Evolutionary conservation across 1,140 invertebrate species (phyloP).

Genomic region (Bombyx mori): DNA sequence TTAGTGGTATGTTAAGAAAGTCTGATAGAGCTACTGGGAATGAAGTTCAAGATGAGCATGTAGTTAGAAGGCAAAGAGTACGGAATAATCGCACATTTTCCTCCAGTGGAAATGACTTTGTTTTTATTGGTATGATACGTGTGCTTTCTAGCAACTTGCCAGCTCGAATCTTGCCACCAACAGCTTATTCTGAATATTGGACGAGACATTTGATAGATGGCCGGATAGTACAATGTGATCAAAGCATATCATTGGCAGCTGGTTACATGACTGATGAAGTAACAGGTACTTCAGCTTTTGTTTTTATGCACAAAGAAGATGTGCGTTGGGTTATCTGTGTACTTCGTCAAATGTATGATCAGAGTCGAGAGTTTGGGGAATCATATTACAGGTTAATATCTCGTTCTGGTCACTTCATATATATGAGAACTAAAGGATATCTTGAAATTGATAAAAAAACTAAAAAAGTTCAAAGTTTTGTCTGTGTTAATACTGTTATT

Average conservation of each 20-base stretch:
- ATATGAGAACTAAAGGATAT: constrained; percentile 85
- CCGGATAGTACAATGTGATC: constrained; percentile 88
- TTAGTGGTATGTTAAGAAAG: constrained; percentile 71
- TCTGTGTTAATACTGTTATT: constrained; percentile 88
- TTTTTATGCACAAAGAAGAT: constrained; percentile 91
- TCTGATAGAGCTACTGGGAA: constrained; percentile 68
- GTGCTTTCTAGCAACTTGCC: constrained; percentile 79
- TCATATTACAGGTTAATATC: constrained; percentile 87
- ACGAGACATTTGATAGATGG: constrained; percentile 89
- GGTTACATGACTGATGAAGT: constrained; percentile 92
- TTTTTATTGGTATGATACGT: constrained; percentile 79
- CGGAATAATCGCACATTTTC: constrained; percentile 65
- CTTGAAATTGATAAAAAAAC: constrained; percentile 83
- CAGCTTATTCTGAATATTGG: constrained; percentile 84
- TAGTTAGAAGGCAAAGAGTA: constrained; percentile 68
- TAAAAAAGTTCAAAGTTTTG: constrained; percentile 85
- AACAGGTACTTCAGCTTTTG: constrained; percentile 84
- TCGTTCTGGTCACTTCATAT: constrained; percentile 85
- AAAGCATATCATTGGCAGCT: constrained; percentile 87
- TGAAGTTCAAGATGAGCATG: constrained; percentile 64
- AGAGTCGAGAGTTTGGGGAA: constrained; percentile 81
- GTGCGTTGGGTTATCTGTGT: constrained; percentile 88
- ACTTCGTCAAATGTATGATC: constrained; percentile 88
- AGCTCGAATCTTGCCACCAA: constrained; percentile 78
- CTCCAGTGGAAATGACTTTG: constrained; percentile 73